Conservation (phyloP, 1,140 invertebrate species). For the Tribolium madens region DNA sequence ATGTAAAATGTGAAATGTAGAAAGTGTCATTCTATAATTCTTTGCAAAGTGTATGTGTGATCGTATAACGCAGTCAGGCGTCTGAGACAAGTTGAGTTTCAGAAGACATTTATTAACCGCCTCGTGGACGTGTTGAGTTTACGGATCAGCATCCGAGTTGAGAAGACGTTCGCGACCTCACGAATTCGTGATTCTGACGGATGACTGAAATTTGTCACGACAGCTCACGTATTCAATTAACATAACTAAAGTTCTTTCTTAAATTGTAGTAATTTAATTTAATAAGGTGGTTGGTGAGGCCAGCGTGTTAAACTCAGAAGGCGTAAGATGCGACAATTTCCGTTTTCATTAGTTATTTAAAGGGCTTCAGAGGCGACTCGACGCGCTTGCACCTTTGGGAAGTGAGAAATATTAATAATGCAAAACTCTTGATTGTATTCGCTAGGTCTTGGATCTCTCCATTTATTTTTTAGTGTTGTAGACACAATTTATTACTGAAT, state of each 20-base stretch:
- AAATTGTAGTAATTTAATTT: conserved; percentile 55
- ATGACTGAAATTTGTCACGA: conserved; percentile 49
- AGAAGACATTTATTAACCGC: conserved; percentile 56
- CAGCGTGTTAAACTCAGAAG: conserved; percentile 43
- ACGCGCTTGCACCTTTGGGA: conserved; percentile 51
- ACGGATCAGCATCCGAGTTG: conserved; percentile 46
- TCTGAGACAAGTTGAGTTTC: conserved; percentile 45
- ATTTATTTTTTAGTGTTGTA: conserved; percentile 53
- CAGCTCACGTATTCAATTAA: conserved; percentile 52
- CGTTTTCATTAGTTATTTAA: conserved; percentile 54
- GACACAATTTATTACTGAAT: conserved; percentile 54
- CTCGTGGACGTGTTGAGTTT: conserved; percentile 53
- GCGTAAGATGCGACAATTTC: conserved; percentile 51
- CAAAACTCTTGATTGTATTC: conserved; percentile 53
- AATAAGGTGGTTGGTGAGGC: conserved; percentile 48
- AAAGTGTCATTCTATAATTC: conserved; percentile 6
- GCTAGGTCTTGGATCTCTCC: conserved; percentile 48
- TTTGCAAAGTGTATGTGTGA: not conserved
- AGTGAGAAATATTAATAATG: conserved; percentile 56
- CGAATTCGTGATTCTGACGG: conserved; percentile 49
- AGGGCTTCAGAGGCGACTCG: conserved; percentile 38
- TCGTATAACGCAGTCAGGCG: not conserved
- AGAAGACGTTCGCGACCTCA: conserved; percentile 40
- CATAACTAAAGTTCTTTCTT: conserved; percentile 52
- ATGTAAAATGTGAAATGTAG: not conserved